Conservation (phyloP, 2,888 invertebrate genomes). For the Odontothrips loti region DNA sequence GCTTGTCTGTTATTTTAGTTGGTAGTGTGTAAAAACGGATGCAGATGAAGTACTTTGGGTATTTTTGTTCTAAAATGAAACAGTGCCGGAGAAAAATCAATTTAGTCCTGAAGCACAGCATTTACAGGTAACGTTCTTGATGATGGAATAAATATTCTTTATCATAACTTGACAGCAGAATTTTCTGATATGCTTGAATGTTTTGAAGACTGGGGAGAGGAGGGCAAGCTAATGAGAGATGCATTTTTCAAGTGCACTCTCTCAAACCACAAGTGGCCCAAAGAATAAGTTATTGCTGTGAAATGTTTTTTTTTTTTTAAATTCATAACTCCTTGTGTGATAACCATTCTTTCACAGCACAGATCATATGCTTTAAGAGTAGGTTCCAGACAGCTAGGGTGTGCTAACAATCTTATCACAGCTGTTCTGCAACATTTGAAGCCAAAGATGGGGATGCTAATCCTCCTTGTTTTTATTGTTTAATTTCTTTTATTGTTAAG, state of each 20-base stretch:
- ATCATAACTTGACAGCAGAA: too few species aligned
- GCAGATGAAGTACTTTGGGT: background rate
- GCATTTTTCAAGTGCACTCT: background rate
- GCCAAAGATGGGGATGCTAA: background rate
- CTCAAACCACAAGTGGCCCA: background rate
- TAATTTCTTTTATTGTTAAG: slow-evolving; percentile 19
- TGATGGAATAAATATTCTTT: too few species aligned
- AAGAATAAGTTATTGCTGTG: slow-evolving; percentile 3
- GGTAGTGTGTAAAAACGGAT: too few species aligned
- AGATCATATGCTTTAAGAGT: slow-evolving; percentile 2
- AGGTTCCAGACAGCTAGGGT: background rate
- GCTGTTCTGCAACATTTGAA: slow-evolving; percentile 3
- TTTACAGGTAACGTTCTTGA: too few species aligned
- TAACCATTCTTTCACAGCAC: slow-evolving; percentile 10
- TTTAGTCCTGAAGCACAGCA: background rate
- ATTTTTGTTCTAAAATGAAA: background rate
- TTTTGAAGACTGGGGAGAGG: too few species aligned
- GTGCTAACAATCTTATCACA: background rate
- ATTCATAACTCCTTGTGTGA: background rate
- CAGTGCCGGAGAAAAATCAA: background rate
- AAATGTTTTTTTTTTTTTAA: background rate
- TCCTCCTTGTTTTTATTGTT: slow-evolving; percentile 11
- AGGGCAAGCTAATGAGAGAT: too few species aligned
- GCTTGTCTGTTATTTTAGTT: background rate
- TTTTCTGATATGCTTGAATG: too few species aligned